Percentiles rank a stretch among this genome's conserved stretches.
These are phyloP conservation scores for Pelecanoides urinatrix DNA, from an alignment of 2,113 vertebrate species.

Conservation along the genomic window DNA sequence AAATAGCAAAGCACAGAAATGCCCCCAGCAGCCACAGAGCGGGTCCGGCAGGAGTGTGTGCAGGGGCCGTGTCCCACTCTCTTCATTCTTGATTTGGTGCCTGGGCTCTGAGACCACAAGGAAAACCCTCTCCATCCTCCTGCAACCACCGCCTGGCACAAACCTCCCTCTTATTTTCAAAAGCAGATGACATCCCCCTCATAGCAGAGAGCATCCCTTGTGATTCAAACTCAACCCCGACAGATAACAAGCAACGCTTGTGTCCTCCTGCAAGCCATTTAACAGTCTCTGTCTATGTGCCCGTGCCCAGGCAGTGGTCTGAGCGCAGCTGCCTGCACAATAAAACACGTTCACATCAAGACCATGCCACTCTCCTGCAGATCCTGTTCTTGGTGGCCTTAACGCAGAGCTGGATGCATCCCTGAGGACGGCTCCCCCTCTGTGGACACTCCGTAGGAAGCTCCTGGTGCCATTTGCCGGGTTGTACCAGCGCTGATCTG, in stretches of 20 bases:
- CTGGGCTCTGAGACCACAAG: background rate
- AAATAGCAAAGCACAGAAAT: background rate
- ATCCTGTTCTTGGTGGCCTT: background rate
- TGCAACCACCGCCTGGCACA: background rate
- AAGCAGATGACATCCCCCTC: background rate
- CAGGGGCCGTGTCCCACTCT: background rate
- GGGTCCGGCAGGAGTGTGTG: accelerated
- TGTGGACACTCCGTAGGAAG: accelerated
- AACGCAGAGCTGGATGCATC: background rate
- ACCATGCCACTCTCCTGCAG: background rate
- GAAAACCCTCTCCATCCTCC: background rate
- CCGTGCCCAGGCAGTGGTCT: background rate
- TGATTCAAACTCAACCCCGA: background rate
- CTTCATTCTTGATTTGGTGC: background rate
- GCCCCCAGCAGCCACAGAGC: background rate
- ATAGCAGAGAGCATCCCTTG: background rate
- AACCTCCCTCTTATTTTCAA: background rate
- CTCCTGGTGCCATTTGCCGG: background rate
- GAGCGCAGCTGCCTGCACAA: background rate
- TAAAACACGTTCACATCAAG: background rate
- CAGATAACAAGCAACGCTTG: background rate
- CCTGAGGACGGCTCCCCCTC: background rate
- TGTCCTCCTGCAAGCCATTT: background rate
- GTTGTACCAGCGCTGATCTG: accelerated
- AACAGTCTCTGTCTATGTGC: background rate